Percentiles rank a stretch among this genome's conserved stretches.
phyloP scores from a whole-genome alignment of 2,888 invertebrate genomes.

The Neoaliturus tenellus region DNA sequence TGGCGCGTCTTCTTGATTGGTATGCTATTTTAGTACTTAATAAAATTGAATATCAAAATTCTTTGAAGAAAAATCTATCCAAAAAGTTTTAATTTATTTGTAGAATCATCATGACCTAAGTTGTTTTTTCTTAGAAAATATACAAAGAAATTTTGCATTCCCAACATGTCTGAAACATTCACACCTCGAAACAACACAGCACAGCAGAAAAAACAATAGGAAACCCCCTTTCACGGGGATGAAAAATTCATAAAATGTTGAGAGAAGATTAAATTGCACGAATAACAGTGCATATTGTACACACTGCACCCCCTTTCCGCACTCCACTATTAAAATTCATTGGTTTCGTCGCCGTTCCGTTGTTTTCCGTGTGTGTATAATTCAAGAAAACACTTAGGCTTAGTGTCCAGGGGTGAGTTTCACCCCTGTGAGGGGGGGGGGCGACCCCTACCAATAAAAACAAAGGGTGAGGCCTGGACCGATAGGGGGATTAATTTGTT shows the following conservation, averaged over 20 bases:
- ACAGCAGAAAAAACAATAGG: neutral
- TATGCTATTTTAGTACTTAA: no score
- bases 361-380: slow-evolving; percentile 33
- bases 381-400: slow-evolving; percentile 39
- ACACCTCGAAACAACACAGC: neutral
- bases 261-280: slow-evolving; percentile 35
- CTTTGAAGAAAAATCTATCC: no score
- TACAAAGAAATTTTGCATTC: no score
- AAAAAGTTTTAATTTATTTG: no score
- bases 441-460: slow-evolving; percentile 5
- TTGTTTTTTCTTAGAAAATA: no score
- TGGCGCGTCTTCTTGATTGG: no score
- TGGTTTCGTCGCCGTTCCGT: neutral
- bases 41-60: no score
- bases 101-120: no score
- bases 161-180: neutral
- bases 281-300: slow-evolving; percentile 16
- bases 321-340: slow-evolving; percentile 24
- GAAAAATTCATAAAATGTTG: slow-evolving; percentile 33
- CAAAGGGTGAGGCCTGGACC: slow-evolving; percentile 15
- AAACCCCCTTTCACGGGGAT: neutral
- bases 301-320: neutral
- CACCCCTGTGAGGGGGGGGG: neutral
- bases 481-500: slow-evolving; percentile 33
- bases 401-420: slow-evolving; percentile 1